These are phyloP conservation scores for Chirona hameri DNA, from an alignment of 2,888 invertebrate genomes.

Conservation along the genomic window DNA sequence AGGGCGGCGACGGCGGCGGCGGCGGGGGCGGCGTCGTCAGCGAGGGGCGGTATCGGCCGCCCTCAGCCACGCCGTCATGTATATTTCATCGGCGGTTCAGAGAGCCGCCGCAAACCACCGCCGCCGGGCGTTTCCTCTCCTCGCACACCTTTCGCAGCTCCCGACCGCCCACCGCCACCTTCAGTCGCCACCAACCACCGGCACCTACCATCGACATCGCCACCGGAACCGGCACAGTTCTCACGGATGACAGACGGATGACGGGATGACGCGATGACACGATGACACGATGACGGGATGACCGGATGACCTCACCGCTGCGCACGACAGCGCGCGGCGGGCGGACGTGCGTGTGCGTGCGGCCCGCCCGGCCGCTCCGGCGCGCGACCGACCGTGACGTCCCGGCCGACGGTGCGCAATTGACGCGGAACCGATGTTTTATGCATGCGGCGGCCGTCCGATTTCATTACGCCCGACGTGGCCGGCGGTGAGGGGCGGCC, in stretches of 20 bases:
- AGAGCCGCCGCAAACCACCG: neutral
- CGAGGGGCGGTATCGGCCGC: too few species aligned
- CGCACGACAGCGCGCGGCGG: neutral
- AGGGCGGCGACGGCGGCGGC: neutral
- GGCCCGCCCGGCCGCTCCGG: neutral
- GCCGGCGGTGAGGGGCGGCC: neutral
- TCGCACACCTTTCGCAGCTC: too few species aligned
- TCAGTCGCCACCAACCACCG: too few species aligned
- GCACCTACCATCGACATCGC: too few species aligned
- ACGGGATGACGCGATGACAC: too few species aligned
- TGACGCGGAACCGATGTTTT: conserved; percentile 11
- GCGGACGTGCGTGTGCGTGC: neutral
- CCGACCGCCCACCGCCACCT: too few species aligned
- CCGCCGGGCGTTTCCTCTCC: too few species aligned
- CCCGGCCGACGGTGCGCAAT: neutral
- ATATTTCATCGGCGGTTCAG: neutral
- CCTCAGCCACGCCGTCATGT: neutral
- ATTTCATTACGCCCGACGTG: neutral
- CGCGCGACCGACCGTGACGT: neutral
- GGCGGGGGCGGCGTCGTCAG: neutral
- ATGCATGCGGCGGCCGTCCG: conserved; percentile 24
- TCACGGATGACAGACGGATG: too few species aligned
- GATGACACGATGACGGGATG: neutral
- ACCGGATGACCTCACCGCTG: neutral
- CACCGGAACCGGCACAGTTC: too few species aligned